A percentile compares a stretch with the other conserved stretches of the same genome.
Evolutionary conservation across 2,888 invertebrate species (phyloP).

Genomic region (Heliconius ethilla): DNA sequence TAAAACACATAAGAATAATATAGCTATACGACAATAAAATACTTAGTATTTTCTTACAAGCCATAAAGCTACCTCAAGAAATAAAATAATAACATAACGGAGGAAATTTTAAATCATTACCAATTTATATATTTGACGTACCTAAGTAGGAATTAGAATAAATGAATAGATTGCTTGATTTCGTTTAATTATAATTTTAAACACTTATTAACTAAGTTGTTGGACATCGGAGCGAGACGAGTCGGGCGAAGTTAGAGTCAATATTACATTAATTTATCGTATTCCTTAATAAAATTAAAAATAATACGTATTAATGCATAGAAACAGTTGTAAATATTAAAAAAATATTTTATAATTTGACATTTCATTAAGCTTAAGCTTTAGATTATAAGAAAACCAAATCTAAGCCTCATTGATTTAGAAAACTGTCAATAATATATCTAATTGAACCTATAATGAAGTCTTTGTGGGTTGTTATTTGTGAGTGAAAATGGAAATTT

Average conservation of each 20-base stretch:
- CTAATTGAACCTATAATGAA: background rate
- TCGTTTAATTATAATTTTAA: background rate
- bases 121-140: background rate
- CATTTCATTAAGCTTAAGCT: background rate
- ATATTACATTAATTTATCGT: background rate
- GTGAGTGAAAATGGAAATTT: conserved; percentile 1
- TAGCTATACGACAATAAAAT: too few relatives aligned
- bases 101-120: too few relatives aligned
- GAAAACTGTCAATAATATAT: background rate
- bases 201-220: background rate
- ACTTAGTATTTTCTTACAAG: too few relatives aligned
- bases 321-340: background rate
- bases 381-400: background rate
- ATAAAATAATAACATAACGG: too few relatives aligned
- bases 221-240: background rate
- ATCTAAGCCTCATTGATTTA: background rate
- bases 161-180: background rate
- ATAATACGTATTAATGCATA: too few relatives aligned
- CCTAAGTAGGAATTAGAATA: background rate
- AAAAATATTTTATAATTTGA: background rate
- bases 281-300: background rate
- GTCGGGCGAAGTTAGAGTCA: background rate
- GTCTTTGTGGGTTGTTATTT: background rate
- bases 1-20: too few relatives aligned
- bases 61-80: too few relatives aligned